A percentile compares a stretch with the other conserved stretches of the same genome.
These are phyloP conservation scores for Nysson spinosus DNA, from an alignment of 2,888 invertebrate genomes.

Conservation along the genomic window DNA sequence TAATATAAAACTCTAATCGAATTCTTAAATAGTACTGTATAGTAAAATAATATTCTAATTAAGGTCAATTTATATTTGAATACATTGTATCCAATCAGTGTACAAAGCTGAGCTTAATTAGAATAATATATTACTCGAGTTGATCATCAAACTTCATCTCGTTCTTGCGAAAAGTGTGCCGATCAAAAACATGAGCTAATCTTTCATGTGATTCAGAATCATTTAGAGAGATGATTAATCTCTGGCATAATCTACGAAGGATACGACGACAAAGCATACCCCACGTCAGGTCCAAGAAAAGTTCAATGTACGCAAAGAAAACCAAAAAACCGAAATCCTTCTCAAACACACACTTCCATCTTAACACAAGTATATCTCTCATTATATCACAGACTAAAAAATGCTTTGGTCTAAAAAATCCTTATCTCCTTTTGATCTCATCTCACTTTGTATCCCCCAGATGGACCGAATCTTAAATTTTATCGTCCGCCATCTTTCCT, in stretches of 20 bases:
- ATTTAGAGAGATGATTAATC: slow-evolving; percentile 27
- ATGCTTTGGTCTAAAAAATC: slow-evolving; percentile 76
- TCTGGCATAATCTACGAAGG: slow-evolving; percentile 27
- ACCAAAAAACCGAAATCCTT: slow-evolving; percentile 32
- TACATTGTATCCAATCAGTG: slow-evolving; percentile 3
- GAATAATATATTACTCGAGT: background rate
- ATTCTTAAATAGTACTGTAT: too few relatives aligned
- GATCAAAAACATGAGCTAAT: slow-evolving; percentile 32
- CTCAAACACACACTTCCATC: slow-evolving; percentile 58
- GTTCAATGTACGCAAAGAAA: slow-evolving; percentile 18
- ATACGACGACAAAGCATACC: slow-evolving; percentile 21
- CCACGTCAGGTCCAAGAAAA: slow-evolving; percentile 20
- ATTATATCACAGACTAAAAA: slow-evolving; percentile 77
- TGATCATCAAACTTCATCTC: slow-evolving; percentile 24
- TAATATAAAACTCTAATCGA: too few relatives aligned
- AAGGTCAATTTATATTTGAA: slow-evolving; percentile 3
- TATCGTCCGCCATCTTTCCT: too few relatives aligned
- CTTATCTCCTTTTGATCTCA: slow-evolving; percentile 17
- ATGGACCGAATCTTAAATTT: slow-evolving; percentile 1
- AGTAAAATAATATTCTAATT: too few relatives aligned
- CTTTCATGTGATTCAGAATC: slow-evolving; percentile 24
- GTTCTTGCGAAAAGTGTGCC: slow-evolving; percentile 30
- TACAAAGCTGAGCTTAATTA: slow-evolving; percentile 3
- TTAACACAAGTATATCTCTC: slow-evolving; percentile 67
- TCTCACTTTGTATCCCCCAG: slow-evolving; percentile 29